A percentile compares a stretch with the other conserved stretches of the same genome.
Conservation (phyloP, 2,797 vertebrate genomes). For the Galaxias olidus region DNA sequence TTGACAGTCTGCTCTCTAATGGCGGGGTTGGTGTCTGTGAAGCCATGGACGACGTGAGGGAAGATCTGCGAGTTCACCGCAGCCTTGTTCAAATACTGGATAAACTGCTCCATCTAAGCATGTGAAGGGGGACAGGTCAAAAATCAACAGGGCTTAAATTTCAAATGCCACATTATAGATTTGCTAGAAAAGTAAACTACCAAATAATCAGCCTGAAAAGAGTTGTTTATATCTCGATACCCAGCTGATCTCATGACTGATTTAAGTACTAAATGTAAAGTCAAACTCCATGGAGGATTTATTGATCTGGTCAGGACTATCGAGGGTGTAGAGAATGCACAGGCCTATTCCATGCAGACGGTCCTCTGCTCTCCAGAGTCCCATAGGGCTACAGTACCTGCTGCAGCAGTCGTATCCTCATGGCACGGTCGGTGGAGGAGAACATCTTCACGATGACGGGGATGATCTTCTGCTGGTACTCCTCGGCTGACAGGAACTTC, state of each 20-base stretch:
- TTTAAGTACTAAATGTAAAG: too few species aligned
- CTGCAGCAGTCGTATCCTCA: slow-evolving; percentile 92
- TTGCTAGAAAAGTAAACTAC: too few species aligned
- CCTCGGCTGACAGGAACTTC: slow-evolving; percentile 86
- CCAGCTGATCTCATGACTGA: too few species aligned
- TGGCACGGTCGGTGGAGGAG: slow-evolving; percentile 91
- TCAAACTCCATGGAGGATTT: too few species aligned
- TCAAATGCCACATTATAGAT: too few species aligned
- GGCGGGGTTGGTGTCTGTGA: slow-evolving; percentile 93
- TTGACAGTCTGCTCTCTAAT: slow-evolving; percentile 95
- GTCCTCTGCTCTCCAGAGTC: too few species aligned
- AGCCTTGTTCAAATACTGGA: slow-evolving; percentile 90
- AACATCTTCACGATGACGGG: slow-evolving; percentile 95
- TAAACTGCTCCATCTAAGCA: slow-evolving; percentile 90
- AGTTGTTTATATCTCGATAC: too few species aligned
- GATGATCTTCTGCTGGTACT: slow-evolving; percentile 93
- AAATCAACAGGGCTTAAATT: neutral
- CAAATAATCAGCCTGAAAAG: too few species aligned
- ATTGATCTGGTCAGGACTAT: too few species aligned
- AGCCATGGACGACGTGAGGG: slow-evolving; percentile 91
- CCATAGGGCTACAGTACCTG: slow-evolving; percentile 70
- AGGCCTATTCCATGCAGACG: too few species aligned
- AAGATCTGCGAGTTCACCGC: slow-evolving; percentile 94
- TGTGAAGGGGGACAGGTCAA: neutral
- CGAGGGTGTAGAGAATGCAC: too few species aligned